Evolutionary conservation across 1,140 invertebrate genomes (phyloP).

Genomic region (Platorchestia sp.): DNA sequence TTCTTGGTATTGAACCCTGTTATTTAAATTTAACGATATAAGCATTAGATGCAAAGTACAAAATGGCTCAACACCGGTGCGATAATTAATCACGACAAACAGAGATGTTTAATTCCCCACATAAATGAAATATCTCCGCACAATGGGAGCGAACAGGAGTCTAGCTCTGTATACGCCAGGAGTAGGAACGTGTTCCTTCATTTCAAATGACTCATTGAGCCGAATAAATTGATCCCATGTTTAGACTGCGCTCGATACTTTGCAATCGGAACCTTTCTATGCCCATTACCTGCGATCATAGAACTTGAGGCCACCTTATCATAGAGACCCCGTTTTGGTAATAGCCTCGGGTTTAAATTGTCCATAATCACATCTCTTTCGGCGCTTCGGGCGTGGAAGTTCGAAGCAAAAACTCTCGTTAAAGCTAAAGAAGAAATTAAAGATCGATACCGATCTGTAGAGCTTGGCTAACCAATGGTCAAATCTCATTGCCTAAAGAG

Average conservation of each 20-base stretch:
- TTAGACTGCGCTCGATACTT: neutral
- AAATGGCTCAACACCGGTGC: neutral
- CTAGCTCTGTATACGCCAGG: neutral
- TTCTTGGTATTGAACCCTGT: neutral
- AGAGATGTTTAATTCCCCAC: neutral
- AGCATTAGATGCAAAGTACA: neutral
- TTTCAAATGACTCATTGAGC: neutral
- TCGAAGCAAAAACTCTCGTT: neutral
- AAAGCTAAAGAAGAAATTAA: constrained; percentile 31
- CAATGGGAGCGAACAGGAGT: neutral
- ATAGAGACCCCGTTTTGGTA: neutral
- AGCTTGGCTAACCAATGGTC: neutral
- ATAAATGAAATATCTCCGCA: neutral
- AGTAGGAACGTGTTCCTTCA: neutral
- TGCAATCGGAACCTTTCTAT: neutral
- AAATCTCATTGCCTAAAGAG: constrained; percentile 8
- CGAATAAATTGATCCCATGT: neutral
- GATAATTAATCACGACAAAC: neutral
- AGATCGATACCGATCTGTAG: constrained; percentile 15
- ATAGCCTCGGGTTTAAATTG: constrained; percentile 3
- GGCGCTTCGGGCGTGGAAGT: neutral
- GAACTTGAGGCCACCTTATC: neutral
- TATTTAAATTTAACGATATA: neutral
- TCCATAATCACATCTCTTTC: neutral
- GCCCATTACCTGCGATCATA: neutral